Percentiles rank a stretch among this genome's conserved stretches.
phyloP scores from a whole-genome alignment of 1,140 invertebrate species.

The Spodoptera litura region DNA sequence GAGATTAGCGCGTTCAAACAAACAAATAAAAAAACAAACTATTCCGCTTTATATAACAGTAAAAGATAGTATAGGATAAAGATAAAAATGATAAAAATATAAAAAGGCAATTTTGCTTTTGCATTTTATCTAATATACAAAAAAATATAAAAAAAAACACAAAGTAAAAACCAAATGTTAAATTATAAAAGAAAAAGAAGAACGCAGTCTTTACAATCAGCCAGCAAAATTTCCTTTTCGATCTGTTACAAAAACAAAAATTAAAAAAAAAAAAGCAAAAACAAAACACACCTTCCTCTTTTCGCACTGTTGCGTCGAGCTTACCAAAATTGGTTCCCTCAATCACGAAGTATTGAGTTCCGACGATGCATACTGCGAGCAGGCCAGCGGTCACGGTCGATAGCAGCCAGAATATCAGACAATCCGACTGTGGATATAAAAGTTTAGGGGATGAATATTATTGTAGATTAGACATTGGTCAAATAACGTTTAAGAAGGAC shows the following conservation, averaged over 20 bases:
- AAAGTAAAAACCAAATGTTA: neutral
- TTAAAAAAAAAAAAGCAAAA: slow-evolving; percentile 38
- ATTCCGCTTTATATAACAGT: too few species aligned
- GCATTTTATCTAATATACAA: neutral
- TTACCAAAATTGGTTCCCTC: slow-evolving; percentile 87
- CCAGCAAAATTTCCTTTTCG: slow-evolving; percentile 22
- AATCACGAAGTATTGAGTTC: slow-evolving; percentile 89
- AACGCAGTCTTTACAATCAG: neutral
- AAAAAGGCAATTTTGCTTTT: slow-evolving; percentile 37
- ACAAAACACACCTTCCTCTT: slow-evolving; percentile 81
- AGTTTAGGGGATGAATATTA: slow-evolving; percentile 16
- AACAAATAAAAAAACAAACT: too few species aligned
- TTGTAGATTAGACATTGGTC: too few species aligned
- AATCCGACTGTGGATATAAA: slow-evolving; percentile 85
- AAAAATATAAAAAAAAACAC: too few species aligned
- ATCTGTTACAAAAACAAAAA: slow-evolving; percentile 52
- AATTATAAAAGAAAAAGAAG: neutral
- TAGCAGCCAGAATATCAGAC: slow-evolving; percentile 88
- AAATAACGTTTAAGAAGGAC: too few species aligned
- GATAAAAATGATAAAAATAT: neutral
- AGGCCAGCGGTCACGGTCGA: slow-evolving; percentile 88
- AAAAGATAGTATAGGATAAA: too few species aligned
- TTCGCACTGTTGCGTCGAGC: slow-evolving; percentile 71
- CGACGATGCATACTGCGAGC: slow-evolving; percentile 87
- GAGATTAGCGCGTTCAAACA: too few species aligned